phyloP scores from a whole-genome alignment of 2,113 vertebrate genomes.

The Anhinga anhinga region DNA sequence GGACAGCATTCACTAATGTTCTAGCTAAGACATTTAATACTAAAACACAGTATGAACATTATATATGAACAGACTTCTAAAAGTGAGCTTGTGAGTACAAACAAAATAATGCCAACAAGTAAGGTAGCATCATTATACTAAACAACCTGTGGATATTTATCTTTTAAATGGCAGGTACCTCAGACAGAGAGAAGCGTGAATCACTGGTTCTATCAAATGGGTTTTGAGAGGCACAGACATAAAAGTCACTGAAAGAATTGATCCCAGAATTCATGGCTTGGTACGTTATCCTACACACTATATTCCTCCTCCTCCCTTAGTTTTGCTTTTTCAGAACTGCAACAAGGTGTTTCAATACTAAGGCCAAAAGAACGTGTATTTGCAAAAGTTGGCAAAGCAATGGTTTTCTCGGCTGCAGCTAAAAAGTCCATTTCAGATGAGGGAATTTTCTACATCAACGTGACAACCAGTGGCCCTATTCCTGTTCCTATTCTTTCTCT shows the following conservation, averaged over 20 bases:
- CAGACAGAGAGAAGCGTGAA: background rate
- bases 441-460: background rate
- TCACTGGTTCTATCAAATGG: background rate
- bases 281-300: background rate
- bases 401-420: background rate
- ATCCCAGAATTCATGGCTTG: background rate
- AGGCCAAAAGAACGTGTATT: background rate
- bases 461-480: background rate
- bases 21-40: background rate
- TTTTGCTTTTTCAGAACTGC: background rate
- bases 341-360: background rate
- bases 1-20: background rate
- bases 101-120: background rate
- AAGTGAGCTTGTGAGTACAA: background rate
- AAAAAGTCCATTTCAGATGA: background rate
- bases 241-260: background rate
- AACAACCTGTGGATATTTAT: background rate
- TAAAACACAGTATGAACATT: background rate
- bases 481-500: background rate
- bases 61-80: background rate
- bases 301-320: background rate
- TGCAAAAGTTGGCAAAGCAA: background rate
- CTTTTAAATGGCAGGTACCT: background rate
- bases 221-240: background rate
- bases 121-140: background rate